A percentile compares a stretch with the other conserved stretches of the same genome.
Conservation (phyloP, 2,888 invertebrate species). For the Dynastes maya region DNA sequence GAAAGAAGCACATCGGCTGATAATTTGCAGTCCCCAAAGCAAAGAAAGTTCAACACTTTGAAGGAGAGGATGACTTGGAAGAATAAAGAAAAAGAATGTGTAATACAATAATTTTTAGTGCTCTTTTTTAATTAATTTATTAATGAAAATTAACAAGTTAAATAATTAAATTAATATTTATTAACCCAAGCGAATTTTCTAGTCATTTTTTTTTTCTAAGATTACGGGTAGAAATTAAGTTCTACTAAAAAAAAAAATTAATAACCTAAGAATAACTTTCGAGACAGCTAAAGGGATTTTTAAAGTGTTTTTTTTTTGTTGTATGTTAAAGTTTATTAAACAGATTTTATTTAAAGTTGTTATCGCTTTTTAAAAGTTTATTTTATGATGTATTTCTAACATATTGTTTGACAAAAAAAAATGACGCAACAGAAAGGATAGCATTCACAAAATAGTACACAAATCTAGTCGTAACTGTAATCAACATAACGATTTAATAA, state of each 20-base stretch:
- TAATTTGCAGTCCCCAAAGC: slow-evolving; percentile 53
- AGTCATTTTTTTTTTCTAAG: slow-evolving; percentile 62
- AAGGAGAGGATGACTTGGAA: slow-evolving; percentile 48
- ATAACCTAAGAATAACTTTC: not conserved
- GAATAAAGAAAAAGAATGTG: slow-evolving; percentile 58
- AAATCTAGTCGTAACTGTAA: not conserved
- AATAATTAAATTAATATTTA: slow-evolving; percentile 21
- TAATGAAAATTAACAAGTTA: not conserved
- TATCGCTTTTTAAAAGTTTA: slow-evolving; percentile 51
- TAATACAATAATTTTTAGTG: slow-evolving; percentile 56
- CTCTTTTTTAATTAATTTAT: slow-evolving; percentile 18
- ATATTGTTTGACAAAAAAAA: slow-evolving; percentile 14
- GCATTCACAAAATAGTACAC: slow-evolving; percentile 63
- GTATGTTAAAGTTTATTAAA: slow-evolving; percentile 61
- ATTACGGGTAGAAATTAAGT: slow-evolving; percentile 62
- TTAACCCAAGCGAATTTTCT: slow-evolving; percentile 59
- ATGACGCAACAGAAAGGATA: slow-evolving; percentile 7
- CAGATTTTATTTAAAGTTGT: slow-evolving; percentile 52
- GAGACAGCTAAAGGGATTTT: slow-evolving; percentile 57
- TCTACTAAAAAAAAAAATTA: slow-evolving; percentile 56
- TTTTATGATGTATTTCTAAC: slow-evolving; percentile 40
- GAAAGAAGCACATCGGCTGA: slow-evolving; percentile 48
- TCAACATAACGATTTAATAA: not conserved
- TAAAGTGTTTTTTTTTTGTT: slow-evolving; percentile 60
- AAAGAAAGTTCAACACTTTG: slow-evolving; percentile 45